phyloP scores from a whole-genome alignment of 1,140 invertebrate species.

The Ephestia elutella region DNA sequence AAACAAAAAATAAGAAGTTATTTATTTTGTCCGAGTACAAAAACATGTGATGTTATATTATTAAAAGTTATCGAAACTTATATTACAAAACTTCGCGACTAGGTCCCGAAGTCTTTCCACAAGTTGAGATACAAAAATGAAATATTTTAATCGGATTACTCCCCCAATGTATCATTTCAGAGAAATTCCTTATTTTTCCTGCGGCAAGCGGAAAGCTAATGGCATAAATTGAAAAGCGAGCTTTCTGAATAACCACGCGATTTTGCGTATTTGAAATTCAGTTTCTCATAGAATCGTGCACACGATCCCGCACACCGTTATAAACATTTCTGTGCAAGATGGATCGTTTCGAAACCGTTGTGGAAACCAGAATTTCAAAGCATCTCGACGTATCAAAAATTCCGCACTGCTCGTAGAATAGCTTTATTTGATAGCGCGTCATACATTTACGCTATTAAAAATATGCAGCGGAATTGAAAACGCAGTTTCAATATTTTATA shows the following conservation, averaged over 20 bases:
- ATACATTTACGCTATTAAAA: neutral
- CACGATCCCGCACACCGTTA: constrained; percentile 29
- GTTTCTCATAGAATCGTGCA: constrained; percentile 39
- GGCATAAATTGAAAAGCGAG: constrained; percentile 53
- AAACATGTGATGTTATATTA: neutral
- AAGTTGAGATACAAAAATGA: neutral
- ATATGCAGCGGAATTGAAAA: too few species aligned
- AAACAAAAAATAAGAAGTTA: neutral
- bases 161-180: neutral
- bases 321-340: constrained; percentile 37
- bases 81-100: neutral
- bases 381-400: constrained; percentile 30
- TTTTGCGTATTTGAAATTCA: constrained; percentile 65
- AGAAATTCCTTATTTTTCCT: neutral
- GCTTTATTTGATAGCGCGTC: neutral
- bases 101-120: neutral
- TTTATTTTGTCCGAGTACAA: neutral
- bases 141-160: constrained; percentile 2
- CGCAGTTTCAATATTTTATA: too few species aligned
- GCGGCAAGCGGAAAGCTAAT: constrained; percentile 38
- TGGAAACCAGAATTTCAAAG: constrained; percentile 17
- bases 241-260: constrained; percentile 46
- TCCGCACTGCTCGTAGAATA: constrained; percentile 14
- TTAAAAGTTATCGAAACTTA: neutral
- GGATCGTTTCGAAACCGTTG: constrained; percentile 32